Evolutionary conservation across 2,888 invertebrate species (phyloP).

Genomic region (Amphiduros pacificus): DNA sequence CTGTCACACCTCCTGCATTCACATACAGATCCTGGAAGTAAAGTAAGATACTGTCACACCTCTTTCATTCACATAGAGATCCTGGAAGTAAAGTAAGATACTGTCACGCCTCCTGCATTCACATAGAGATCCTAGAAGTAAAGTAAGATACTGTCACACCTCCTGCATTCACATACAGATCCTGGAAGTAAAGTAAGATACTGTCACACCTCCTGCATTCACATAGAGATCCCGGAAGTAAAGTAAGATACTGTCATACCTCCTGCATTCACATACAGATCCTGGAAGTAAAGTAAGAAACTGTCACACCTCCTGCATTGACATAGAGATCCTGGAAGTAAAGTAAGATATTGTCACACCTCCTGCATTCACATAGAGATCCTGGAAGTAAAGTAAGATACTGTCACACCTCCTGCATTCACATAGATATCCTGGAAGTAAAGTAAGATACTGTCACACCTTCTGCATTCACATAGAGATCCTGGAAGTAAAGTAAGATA

Average conservation of each 20-base stretch:
- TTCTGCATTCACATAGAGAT: slow-evolving; percentile 68
- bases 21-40: slow-evolving; percentile 60
- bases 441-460: slow-evolving; percentile 90
- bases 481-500: no score
- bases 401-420: slow-evolving; percentile 89
- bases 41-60: no score
- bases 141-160: no score
- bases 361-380: slow-evolving; percentile 68
- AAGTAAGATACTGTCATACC: slow-evolving; percentile 99
- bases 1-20: slow-evolving; percentile 89
- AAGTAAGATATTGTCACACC: slow-evolving; percentile 99
- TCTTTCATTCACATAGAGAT: no score
- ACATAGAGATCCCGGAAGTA: slow-evolving; percentile 61
- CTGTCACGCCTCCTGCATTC: no score
- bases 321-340: slow-evolving; percentile 61
- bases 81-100: no score
- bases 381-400: slow-evolving; percentile 89
- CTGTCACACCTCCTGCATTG: slow-evolving; percentile 89
- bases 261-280: slow-evolving; percentile 68
- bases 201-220: slow-evolving; percentile 89
- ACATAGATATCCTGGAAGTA: slow-evolving; percentile 74
- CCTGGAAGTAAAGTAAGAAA: slow-evolving; percentile 88
- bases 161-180: no score
- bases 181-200: slow-evolving; percentile 97
- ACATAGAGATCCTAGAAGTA: no score